Conservation (phyloP, 2,797 vertebrate species). For the Sebastes iracundus region DNA sequence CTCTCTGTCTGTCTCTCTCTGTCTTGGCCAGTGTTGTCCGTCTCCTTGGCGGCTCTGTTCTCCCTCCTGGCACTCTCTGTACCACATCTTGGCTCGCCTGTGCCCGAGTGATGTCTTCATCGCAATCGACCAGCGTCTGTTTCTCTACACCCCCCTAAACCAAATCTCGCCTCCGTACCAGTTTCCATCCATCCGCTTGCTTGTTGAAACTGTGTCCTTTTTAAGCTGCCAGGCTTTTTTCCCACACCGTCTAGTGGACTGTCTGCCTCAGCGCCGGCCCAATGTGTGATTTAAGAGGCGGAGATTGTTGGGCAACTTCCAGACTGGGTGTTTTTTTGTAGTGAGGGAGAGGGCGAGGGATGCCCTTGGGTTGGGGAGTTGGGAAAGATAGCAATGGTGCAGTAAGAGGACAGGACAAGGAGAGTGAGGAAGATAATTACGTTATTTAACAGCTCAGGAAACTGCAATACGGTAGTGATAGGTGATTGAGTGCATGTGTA, state of each 20-base stretch:
- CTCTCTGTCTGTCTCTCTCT: constrained; percentile 12
- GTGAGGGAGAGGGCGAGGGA: background rate
- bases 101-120: constrained; percentile 55
- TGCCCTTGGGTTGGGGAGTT: constrained; percentile 34
- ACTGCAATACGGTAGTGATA: constrained; percentile 46
- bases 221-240: background rate
- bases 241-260: background rate
- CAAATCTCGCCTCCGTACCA: background rate
- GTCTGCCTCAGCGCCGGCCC: constrained; percentile 6
- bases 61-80: constrained; percentile 27
- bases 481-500: constrained; percentile 32
- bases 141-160: constrained; percentile 6
- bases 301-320: constrained; percentile 12
- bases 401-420: constrained; percentile 29
- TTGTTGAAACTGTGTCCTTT: constrained; percentile 19
- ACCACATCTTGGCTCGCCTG: constrained; percentile 32
- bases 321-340: background rate
- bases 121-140: constrained; percentile 23
- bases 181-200: background rate
- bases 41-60: constrained; percentile 40
- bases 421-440: constrained; percentile 47
- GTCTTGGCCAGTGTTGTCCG: constrained; percentile 34
- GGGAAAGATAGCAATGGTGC: constrained; percentile 23
- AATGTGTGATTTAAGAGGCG: constrained; percentile 13
- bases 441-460: constrained; percentile 66